Percentiles rank a stretch among this genome's conserved stretches.
Conservation (phyloP, 2,888 invertebrate genomes). For the Ectobius pallidus region DNA sequence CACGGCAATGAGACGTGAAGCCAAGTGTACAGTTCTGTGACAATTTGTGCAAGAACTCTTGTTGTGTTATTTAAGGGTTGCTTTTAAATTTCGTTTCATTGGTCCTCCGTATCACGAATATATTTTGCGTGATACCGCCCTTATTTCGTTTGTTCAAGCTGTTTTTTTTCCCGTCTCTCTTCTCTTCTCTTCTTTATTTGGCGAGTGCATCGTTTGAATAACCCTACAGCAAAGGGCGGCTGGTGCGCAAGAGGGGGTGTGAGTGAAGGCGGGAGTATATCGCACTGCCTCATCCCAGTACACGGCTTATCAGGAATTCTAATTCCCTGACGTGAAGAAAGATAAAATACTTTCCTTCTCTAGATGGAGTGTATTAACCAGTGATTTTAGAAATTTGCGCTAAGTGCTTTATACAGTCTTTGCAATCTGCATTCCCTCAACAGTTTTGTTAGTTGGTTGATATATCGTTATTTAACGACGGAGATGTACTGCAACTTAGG, state of each 20-base stretch:
- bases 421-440: too few species aligned
- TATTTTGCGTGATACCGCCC: constrained; percentile 23
- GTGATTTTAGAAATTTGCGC: too few species aligned
- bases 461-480: too few species aligned
- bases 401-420: too few species aligned
- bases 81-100: constrained; percentile 12
- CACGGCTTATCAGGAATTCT: too few species aligned
- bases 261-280: background rate
- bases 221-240: constrained; percentile 25
- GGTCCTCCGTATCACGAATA: background rate
- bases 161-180: background rate
- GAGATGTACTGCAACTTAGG: too few species aligned
- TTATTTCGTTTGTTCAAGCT: constrained; percentile 29
- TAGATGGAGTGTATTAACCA: too few species aligned
- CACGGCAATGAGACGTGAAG: too few species aligned
- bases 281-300: constrained; percentile 18
- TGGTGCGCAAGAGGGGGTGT: background rate
- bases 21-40: too few species aligned
- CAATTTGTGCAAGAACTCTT: background rate
- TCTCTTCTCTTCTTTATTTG: background rate
- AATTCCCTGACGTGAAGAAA: too few species aligned
- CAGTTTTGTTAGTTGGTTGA: too few species aligned
- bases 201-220: constrained; percentile 22
- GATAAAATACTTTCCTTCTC: too few species aligned
- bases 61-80: background rate